Evolutionary conservation across 2,888 invertebrate genomes (phyloP).

Genomic region (Unio delphinus): DNA sequence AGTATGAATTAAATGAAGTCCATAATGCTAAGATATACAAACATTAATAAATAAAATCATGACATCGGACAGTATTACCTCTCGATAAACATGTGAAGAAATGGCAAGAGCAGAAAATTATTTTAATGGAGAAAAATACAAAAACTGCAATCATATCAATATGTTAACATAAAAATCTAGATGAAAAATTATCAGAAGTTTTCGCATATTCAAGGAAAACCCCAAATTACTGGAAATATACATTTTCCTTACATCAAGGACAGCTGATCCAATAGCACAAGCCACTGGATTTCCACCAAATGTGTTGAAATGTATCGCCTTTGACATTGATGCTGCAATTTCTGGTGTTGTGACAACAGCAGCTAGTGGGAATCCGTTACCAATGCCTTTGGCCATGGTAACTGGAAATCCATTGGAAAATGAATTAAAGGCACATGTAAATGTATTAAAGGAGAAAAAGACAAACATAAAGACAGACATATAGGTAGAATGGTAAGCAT

Average conservation of each 20-base stretch:
- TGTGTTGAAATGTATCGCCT: conserved; percentile 92
- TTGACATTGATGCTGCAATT: conserved; percentile 84
- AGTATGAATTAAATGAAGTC: no score
- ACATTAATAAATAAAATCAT: no score
- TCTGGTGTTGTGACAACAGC: conserved; percentile 94
- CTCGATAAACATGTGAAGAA: no score
- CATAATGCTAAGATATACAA: no score
- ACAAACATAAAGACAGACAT: no score
- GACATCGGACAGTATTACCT: no score
- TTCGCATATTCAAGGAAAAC: background rate
- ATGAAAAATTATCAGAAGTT: background rate
- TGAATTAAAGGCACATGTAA: no score
- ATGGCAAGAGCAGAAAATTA: no score
- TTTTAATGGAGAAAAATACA: no score
- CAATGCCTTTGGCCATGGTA: conserved; percentile 73
- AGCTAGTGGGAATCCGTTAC: conserved; percentile 96
- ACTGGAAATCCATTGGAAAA: conserved; percentile 44
- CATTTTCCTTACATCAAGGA: conserved; percentile 83
- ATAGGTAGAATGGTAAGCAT: no score
- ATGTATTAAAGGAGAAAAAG: no score
- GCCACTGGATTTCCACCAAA: conserved; percentile 96
- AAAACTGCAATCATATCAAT: background rate
- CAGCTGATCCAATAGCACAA: conserved; percentile 89
- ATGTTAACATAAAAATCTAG: background rate
- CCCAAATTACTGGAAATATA: background rate